A percentile compares a stretch with the other conserved stretches of the same genome.
These are phyloP conservation scores for Pheosia gnoma DNA, from an alignment of 2,888 invertebrate genomes.

Conservation along the genomic window DNA sequence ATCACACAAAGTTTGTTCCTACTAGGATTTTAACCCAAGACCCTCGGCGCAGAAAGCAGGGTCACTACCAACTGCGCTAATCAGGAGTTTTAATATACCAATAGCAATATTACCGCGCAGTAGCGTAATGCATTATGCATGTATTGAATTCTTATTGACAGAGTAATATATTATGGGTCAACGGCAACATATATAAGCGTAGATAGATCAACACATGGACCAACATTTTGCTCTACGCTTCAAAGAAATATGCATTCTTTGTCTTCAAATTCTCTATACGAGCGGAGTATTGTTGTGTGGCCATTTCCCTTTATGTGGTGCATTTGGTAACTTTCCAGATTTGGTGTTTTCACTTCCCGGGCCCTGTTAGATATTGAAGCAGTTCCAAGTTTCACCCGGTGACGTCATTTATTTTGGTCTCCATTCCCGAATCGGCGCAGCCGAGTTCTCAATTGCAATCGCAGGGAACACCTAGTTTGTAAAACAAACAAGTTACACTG, in stretches of 20 bases:
- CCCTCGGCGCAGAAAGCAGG: too few relatives aligned
- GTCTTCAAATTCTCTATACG: constrained; percentile 21
- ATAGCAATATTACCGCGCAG: too few relatives aligned
- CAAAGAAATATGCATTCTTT: constrained; percentile 15
- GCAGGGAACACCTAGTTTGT: not conserved
- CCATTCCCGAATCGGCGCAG: not conserved
- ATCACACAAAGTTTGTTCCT: too few relatives aligned
- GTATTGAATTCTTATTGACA: too few relatives aligned
- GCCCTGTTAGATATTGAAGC: constrained; percentile 22
- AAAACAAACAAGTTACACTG: not conserved
- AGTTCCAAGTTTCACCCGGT: constrained; percentile 28
- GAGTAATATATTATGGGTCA: too few relatives aligned
- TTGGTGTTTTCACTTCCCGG: constrained; percentile 16
- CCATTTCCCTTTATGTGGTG: constrained; percentile 19
- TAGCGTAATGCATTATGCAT: too few relatives aligned
- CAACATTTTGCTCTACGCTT: not conserved
- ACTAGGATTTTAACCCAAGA: too few relatives aligned
- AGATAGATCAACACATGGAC: too few relatives aligned
- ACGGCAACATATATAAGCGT: too few relatives aligned
- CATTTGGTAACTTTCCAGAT: constrained; percentile 36
- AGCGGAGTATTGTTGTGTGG: constrained; percentile 10
- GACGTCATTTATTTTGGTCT: constrained; percentile 12
- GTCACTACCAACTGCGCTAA: too few relatives aligned
- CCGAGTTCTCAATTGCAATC: not conserved
- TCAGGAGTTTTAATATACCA: too few relatives aligned